These are phyloP conservation scores for Anser brachyrhynchus DNA, from an alignment of 2,113 vertebrate genomes.

Conservation along the genomic window DNA sequence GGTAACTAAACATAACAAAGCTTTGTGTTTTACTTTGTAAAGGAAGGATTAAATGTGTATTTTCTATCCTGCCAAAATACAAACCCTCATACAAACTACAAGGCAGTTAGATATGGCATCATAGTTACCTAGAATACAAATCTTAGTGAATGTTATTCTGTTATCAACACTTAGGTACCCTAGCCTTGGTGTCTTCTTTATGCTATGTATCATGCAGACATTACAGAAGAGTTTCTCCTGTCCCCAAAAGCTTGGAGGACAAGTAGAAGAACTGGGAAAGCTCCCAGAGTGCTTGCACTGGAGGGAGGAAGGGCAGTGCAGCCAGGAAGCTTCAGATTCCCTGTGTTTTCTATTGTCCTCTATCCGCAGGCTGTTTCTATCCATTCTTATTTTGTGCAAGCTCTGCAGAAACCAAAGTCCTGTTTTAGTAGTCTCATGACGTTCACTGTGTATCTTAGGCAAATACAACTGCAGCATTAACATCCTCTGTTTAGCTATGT, in stretches of 20 bases:
- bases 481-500: background rate
- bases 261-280: background rate
- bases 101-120: background rate
- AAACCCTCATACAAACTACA: background rate
- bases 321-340: background rate
- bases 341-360: background rate
- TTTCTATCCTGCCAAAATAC: background rate
- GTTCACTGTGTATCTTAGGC: background rate
- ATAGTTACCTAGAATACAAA: background rate
- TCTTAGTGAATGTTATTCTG: background rate
- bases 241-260: background rate
- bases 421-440: background rate
- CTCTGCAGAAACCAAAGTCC: background rate
- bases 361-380: background rate
- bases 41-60: background rate
- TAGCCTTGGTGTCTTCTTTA: background rate
- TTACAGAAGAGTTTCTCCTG: background rate
- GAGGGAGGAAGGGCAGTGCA: background rate
- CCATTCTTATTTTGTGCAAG: background rate
- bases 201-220: background rate
- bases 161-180: background rate
- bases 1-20: background rate
- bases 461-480: background rate
- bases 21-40: background rate
- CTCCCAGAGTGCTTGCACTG: rapidly evolving